phyloP scores from a whole-genome alignment of 2,888 invertebrate species.

The Aelia acuminata region DNA sequence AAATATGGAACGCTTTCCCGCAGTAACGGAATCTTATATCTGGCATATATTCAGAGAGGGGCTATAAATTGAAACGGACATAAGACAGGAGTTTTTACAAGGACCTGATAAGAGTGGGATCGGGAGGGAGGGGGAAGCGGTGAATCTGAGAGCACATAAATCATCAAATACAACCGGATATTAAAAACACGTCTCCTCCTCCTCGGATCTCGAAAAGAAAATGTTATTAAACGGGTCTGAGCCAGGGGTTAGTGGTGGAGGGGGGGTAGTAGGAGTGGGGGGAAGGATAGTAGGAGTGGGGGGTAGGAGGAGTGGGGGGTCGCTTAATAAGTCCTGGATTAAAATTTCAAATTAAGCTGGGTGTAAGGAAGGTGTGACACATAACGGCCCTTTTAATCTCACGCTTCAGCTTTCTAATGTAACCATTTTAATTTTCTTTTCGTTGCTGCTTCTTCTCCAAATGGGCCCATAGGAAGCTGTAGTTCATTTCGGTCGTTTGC shows the following conservation, averaged over 20 bases:
- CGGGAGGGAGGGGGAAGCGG: not conserved
- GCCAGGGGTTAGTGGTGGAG: too few species aligned
- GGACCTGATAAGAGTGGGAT: constrained; percentile 19
- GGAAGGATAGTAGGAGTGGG: too few species aligned
- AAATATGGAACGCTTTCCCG: not conserved
- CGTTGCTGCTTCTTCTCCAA: not conserved
- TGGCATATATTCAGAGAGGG: not conserved
- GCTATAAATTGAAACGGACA: constrained; percentile 45
- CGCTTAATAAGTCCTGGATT: constrained; percentile 52
- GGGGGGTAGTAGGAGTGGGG: not conserved
- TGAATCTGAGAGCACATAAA: constrained; percentile 56
- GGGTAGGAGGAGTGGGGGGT: not conserved
- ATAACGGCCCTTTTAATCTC: constrained; percentile 36
- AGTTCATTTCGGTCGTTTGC: constrained; percentile 30
- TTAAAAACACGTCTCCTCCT: constrained; percentile 50
- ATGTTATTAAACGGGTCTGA: constrained; percentile 47
- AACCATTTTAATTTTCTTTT: constrained; percentile 41
- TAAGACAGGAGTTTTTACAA: constrained; percentile 35
- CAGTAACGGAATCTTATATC: not conserved
- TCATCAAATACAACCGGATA: constrained; percentile 56
- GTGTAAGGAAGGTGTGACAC: constrained; percentile 36
- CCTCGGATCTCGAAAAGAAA: constrained; percentile 55
- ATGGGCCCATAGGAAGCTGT: constrained; percentile 7
- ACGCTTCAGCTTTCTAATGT: constrained; percentile 35
- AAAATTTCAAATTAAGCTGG: constrained; percentile 56